These are phyloP conservation scores for Pseudorectes ferrugineus DNA, from an alignment of 2,113 vertebrate genomes.

Conservation along the genomic window DNA sequence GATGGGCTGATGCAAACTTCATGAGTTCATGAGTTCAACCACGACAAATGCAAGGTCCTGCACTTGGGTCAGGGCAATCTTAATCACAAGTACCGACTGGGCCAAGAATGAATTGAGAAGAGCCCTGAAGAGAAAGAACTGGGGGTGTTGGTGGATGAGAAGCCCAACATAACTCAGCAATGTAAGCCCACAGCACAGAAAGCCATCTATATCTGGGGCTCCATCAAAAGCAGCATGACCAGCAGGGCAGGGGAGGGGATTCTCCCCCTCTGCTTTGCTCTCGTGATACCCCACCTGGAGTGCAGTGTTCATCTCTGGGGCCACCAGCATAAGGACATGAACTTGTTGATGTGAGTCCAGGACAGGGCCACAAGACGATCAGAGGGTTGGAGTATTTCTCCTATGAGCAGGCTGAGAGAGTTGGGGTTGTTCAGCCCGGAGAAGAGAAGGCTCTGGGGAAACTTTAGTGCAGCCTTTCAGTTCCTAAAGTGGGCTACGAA, in stretches of 20 bases:
- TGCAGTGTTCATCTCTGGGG: neutral
- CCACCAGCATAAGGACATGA: neutral
- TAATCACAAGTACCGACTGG: neutral
- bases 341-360: neutral
- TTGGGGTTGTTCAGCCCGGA: neutral
- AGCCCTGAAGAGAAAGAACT: neutral
- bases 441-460: neutral
- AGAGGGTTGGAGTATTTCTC: neutral
- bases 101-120: neutral
- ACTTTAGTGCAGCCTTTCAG: neutral
- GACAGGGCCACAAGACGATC: neutral
- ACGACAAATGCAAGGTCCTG: neutral
- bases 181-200: neutral
- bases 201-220: neutral
- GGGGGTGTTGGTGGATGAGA: neutral
- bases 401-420: neutral
- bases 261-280: neutral
- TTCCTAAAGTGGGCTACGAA: neutral
- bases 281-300: neutral
- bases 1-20: neutral
- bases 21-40: neutral
- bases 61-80: neutral
- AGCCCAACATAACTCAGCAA: neutral
- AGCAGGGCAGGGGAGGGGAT: neutral
- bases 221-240: neutral